These are phyloP conservation scores for Xenentodon cancila DNA, from an alignment of 2,797 vertebrate genomes.

Conservation along the genomic window DNA sequence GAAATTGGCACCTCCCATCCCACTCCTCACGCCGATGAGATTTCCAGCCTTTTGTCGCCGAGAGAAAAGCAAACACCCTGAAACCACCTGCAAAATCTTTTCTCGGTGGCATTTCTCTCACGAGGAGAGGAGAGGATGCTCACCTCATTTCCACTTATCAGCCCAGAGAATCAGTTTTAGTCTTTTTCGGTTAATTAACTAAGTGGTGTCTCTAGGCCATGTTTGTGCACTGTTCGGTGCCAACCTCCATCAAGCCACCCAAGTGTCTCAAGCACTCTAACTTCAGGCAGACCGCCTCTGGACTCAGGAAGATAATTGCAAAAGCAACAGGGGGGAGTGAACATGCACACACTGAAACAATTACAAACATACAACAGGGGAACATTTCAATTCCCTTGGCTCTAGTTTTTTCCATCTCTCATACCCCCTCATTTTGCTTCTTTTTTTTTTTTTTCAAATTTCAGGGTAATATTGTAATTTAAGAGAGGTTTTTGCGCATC, in stretches of 20 bases:
- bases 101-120: constrained; percentile 37
- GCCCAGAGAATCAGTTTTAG: constrained; percentile 65
- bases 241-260: constrained; percentile 71
- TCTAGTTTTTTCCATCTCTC: constrained; percentile 31
- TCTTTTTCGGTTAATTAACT: constrained; percentile 80
- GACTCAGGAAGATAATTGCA: constrained; percentile 70
- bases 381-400: constrained; percentile 32
- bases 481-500: constrained; percentile 26
- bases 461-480: constrained; percentile 34
- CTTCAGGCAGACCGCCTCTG: constrained; percentile 56
- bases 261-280: constrained; percentile 55
- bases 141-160: constrained; percentile 63
- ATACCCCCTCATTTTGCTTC: constrained; percentile 17
- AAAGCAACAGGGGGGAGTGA: constrained; percentile 50
- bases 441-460: constrained; percentile 17
- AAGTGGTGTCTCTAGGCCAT: constrained; percentile 70
- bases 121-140: constrained; percentile 13
- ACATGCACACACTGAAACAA: constrained; percentile 58
- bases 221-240: constrained; percentile 51
- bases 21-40: constrained; percentile 15
- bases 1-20: constrained; percentile 25
- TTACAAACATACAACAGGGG: constrained; percentile 59
- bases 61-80: constrained; percentile 60
- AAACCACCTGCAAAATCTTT: constrained; percentile 46
- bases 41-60: constrained; percentile 44